Evolutionary conservation across 2,888 invertebrate genomes (phyloP).

Genomic region (Dilophus febrilis): DNA sequence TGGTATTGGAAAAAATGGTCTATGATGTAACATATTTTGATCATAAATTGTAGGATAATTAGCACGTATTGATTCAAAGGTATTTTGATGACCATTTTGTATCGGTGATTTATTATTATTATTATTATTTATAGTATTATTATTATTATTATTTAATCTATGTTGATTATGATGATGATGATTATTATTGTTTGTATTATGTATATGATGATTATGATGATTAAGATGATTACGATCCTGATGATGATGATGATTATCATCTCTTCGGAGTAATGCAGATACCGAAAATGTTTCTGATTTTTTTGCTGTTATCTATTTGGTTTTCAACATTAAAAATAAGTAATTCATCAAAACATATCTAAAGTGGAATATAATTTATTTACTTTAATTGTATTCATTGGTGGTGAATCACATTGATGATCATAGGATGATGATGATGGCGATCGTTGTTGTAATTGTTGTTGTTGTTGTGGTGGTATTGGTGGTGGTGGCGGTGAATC

Average conservation of each 20-base stretch:
- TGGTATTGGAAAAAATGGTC: conserved; percentile 28
- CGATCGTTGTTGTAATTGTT: conserved; percentile 26
- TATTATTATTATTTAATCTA: conserved; percentile 23
- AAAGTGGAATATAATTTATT: conserved; percentile 8
- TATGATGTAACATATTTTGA: conserved; percentile 23
- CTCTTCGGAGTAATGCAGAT: conserved; percentile 63
- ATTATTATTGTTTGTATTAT: too few species aligned
- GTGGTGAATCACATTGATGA: conserved; percentile 17
- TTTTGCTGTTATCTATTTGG: conserved; percentile 31
- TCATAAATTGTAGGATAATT: conserved; percentile 27
- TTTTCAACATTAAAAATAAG: too few species aligned
- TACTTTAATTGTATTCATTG: conserved; percentile 21
- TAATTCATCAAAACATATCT: neutral
- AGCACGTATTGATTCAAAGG: conserved; percentile 43
- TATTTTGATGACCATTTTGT: too few species aligned
- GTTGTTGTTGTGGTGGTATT: conserved; percentile 35
- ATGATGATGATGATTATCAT: conserved; percentile 19
- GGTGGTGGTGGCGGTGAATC: conserved; percentile 57
- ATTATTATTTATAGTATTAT: conserved; percentile 15
- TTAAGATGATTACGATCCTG: too few species aligned
- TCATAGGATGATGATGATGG: conserved; percentile 38
- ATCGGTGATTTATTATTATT: conserved; percentile 22
- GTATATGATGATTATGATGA: too few species aligned
- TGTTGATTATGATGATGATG: neutral
- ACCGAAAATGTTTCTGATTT: conserved; percentile 74